Conservation (phyloP, 2,888 invertebrate genomes). For the Protophormia terraenovae region DNA sequence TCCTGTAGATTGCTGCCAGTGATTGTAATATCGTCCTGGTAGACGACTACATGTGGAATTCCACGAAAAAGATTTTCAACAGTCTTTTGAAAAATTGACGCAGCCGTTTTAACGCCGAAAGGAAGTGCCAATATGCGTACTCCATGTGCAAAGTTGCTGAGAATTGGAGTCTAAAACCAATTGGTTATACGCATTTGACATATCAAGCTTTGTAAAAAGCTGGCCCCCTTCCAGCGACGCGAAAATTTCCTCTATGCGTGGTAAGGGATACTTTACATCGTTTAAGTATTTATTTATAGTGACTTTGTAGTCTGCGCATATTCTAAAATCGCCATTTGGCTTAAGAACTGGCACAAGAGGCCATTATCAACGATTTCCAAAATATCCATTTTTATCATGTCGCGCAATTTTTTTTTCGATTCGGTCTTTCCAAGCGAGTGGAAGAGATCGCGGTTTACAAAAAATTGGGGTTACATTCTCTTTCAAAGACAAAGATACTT, state of each 20-base stretch:
- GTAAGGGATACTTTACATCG: constrained; percentile 24
- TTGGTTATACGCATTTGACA: constrained; percentile 46
- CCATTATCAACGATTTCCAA: constrained; percentile 41
- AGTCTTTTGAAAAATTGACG: constrained; percentile 15
- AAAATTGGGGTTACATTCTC: constrained; percentile 32
- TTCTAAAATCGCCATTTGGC: constrained; percentile 35
- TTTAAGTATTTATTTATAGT: constrained; percentile 23
- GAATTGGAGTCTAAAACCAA: too few relatives aligned
- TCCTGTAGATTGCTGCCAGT: neutral
- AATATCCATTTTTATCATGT: constrained; percentile 35
- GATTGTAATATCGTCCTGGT: constrained; percentile 36
- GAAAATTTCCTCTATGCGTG: constrained; percentile 31
- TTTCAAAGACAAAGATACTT: constrained; percentile 17
- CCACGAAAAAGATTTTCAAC: constrained; percentile 38
- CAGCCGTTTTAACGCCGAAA: constrained; percentile 16
- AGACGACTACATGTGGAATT: constrained; percentile 31
- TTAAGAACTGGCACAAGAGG: constrained; percentile 42
- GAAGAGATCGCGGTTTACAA: constrained; percentile 39
- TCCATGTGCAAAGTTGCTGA: constrained; percentile 44
- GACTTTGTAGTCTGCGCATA: constrained; percentile 38
- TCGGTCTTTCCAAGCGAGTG: constrained; percentile 46
- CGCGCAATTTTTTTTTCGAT: constrained; percentile 37
- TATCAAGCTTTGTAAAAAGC: too few relatives aligned
- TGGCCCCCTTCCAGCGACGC: constrained; percentile 26
- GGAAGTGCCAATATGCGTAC: constrained; percentile 46